phyloP scores from a whole-genome alignment of 1,140 invertebrate species.

The Alviniconcha marisindica region DNA sequence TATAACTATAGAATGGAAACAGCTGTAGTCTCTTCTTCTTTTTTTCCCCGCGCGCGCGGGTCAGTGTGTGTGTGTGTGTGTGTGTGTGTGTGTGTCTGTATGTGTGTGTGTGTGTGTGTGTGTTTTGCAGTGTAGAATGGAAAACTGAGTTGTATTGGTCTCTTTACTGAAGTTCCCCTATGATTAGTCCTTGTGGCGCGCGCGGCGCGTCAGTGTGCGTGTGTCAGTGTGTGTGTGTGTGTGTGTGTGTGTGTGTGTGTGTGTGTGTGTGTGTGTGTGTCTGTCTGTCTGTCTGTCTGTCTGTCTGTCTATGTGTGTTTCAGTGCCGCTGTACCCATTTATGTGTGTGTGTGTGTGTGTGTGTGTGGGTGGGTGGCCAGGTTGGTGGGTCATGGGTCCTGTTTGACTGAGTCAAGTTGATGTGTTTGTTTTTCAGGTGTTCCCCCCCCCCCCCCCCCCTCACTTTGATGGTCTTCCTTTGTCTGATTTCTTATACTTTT shows the following conservation, averaged over 20 bases:
- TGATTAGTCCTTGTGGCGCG: no score
- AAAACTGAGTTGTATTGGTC: no score
- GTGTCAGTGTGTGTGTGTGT: conserved; percentile 9
- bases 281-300: neutral
- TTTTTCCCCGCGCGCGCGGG: neutral
- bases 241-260: conserved; percentile 14
- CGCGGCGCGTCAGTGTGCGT: no score
- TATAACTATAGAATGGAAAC: neutral
- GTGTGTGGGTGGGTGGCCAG: neutral
- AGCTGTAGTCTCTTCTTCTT: neutral
- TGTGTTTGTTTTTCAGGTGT: no score
- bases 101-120: neutral
- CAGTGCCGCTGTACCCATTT: neutral
- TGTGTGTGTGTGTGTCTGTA: conserved; percentile 3
- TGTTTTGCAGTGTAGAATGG: no score
- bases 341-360: conserved; percentile 13
- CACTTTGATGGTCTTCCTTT: no score
- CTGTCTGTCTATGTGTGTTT: neutral
- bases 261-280: conserved; percentile 24
- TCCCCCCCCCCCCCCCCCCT: no score
- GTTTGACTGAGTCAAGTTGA: no score
- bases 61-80: neutral
- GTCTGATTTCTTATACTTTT: no score
- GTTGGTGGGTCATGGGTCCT: no score
- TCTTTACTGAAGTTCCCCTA: no score